phyloP scores from a whole-genome alignment of 2,113 vertebrate genomes.

The Australoheros scitulus region DNA sequence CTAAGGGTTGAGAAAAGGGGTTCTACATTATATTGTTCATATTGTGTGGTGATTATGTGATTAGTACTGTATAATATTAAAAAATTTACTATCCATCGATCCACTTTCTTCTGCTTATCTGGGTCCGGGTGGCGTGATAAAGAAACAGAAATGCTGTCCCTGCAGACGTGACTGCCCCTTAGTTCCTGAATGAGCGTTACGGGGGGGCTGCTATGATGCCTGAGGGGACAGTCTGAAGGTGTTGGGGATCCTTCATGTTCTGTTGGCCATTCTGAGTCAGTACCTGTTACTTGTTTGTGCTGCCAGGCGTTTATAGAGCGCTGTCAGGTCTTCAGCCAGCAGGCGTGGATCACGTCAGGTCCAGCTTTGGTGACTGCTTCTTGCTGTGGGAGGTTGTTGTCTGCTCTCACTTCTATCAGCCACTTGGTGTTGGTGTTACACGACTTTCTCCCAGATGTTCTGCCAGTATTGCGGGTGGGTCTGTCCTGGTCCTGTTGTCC shows the following conservation, averaged over 20 bases:
- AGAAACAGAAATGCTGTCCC: not conserved
- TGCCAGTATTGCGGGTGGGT: not conserved
- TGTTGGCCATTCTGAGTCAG: not conserved
- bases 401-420: not conserved
- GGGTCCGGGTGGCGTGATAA: not conserved
- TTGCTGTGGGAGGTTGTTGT: not conserved
- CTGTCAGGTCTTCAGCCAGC: too few relatives aligned
- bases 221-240: not conserved
- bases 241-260: not conserved
- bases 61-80: not conserved
- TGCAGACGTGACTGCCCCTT: not conserved
- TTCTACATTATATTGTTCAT: not conserved
- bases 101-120: too few relatives aligned
- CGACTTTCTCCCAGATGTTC: not conserved
- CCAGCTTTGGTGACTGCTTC: not conserved
- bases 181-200: not conserved
- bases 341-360: not conserved
- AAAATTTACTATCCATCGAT: not conserved
- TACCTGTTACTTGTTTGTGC: too few relatives aligned
- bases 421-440: not conserved
- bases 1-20: too few relatives aligned
- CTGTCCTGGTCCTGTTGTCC: not conserved
- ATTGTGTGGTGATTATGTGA: not conserved
- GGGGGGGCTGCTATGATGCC: not conserved
- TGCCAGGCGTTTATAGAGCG: too few relatives aligned